phyloP scores from a whole-genome alignment of 2,797 vertebrate species.

The Caiman crocodilus region DNA sequence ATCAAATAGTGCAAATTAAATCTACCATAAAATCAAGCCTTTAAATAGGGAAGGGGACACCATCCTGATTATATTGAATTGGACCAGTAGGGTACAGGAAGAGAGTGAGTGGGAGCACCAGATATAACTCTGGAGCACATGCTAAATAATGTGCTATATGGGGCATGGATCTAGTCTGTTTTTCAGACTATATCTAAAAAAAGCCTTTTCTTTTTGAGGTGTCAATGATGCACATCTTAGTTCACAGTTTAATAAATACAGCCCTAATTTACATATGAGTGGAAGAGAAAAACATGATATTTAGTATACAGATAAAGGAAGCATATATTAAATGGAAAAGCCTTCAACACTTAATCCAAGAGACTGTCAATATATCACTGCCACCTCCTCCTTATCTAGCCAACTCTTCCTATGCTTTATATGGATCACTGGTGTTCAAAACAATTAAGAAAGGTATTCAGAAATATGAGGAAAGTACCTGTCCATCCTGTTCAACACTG shows the following conservation, averaged over 20 bases:
- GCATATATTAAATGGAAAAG: conserved; percentile 35
- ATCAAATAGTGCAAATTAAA: background rate
- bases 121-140: rapidly evolving
- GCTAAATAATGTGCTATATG: background rate
- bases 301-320: background rate
- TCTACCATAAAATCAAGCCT: background rate
- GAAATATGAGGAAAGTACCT: conserved; percentile 31
- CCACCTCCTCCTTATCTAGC: background rate
- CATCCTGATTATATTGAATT: rapidly evolving
- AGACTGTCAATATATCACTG: background rate
- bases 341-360: conserved; percentile 57
- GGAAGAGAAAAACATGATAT: background rate
- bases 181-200: background rate
- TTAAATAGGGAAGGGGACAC: background rate
- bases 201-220: background rate
- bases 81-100: background rate
- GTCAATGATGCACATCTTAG: background rate
- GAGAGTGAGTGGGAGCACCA: background rate
- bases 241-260: background rate
- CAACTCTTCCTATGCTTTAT: background rate
- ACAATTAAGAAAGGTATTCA: conserved; percentile 43
- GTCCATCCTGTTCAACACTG: conserved; percentile 25
- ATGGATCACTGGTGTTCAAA: conserved; percentile 35
- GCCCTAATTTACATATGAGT: background rate
- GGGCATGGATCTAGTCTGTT: background rate